Evolutionary conservation across 2,888 invertebrate genomes (phyloP).

Genomic region (Tinea trinotella): DNA sequence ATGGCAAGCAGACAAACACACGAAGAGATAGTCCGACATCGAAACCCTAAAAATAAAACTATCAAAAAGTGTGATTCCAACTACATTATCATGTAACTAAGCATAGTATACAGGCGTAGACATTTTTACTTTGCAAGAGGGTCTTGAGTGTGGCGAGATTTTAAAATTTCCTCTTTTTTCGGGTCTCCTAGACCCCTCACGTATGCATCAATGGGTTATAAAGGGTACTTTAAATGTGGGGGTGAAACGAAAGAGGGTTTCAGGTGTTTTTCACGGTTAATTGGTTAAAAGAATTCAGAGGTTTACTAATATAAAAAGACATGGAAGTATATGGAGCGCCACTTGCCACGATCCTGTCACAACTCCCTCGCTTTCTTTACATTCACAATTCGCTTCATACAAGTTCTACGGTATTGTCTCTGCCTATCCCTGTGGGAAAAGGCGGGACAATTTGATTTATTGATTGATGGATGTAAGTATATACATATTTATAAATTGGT

Average conservation of each 20-base stretch:
- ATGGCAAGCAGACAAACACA: no score
- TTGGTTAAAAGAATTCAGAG: not conserved
- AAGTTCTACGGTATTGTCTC: no score
- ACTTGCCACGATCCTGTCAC: no score
- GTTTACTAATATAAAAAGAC: no score
- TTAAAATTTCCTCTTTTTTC: constrained; percentile 18
- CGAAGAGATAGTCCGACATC: no score
- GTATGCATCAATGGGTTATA: not conserved
- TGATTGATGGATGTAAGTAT: no score
- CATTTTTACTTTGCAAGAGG: not conserved
- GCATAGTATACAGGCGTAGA: not conserved
- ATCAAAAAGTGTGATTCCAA: not conserved
- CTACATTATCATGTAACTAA: not conserved
- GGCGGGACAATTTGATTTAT: no score
- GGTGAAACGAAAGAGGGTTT: not conserved
- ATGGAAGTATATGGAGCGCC: no score
- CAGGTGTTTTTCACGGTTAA: constrained; percentile 14
- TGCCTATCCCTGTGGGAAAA: no score
- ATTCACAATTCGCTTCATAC: no score
- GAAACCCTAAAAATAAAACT: not conserved
- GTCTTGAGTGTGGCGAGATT: constrained; percentile 10
- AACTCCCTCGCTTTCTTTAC: no score
- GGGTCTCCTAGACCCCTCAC: constrained; percentile 9
- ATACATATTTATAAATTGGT: no score
- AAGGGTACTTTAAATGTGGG: constrained; percentile 3